A percentile compares a stretch with the other conserved stretches of the same genome.
These are phyloP conservation scores for Erynnis tages DNA, from an alignment of 2,888 invertebrate genomes.

Conservation along the genomic window DNA sequence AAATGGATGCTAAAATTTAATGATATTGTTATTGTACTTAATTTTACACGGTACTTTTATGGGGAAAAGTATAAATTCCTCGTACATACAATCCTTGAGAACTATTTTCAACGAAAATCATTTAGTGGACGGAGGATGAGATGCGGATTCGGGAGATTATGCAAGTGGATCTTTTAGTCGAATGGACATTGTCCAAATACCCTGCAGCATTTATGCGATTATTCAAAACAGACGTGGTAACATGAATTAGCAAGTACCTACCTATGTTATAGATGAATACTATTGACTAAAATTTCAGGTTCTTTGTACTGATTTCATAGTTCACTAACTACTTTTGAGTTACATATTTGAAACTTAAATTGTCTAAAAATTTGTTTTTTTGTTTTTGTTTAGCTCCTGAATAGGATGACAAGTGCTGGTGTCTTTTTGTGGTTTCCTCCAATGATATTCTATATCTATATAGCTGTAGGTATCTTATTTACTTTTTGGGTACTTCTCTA, in stretches of 20 bases:
- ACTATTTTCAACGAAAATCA: slow-evolving; percentile 12
- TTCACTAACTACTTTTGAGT: too few species aligned
- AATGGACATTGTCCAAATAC: slow-evolving; percentile 56
- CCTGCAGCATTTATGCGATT: slow-evolving; percentile 50
- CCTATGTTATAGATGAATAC: slow-evolving; percentile 14
- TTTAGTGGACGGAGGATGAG: slow-evolving; percentile 10
- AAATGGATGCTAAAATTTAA: slow-evolving; percentile 22
- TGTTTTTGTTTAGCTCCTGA: too few species aligned
- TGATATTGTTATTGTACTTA: slow-evolving; percentile 15
- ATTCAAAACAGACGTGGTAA: slow-evolving; percentile 57
- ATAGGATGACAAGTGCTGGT: too few species aligned
- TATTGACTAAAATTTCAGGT: background rate
- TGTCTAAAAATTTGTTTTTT: too few species aligned
- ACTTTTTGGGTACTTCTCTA: too few species aligned
- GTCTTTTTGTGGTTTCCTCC: too few species aligned
- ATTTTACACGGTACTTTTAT: slow-evolving; percentile 15
- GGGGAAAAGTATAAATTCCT: background rate
- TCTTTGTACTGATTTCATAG: background rate
- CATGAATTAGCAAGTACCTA: slow-evolving; percentile 38
- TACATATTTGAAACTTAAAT: too few species aligned
- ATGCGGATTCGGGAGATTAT: slow-evolving; percentile 37
- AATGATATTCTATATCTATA: too few species aligned
- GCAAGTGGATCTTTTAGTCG: slow-evolving; percentile 52
- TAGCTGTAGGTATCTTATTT: too few species aligned
- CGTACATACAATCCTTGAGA: slow-evolving; percentile 13